phyloP scores from a whole-genome alignment of 2,797 vertebrate species.

The Atherinosoma microstoma region DNA sequence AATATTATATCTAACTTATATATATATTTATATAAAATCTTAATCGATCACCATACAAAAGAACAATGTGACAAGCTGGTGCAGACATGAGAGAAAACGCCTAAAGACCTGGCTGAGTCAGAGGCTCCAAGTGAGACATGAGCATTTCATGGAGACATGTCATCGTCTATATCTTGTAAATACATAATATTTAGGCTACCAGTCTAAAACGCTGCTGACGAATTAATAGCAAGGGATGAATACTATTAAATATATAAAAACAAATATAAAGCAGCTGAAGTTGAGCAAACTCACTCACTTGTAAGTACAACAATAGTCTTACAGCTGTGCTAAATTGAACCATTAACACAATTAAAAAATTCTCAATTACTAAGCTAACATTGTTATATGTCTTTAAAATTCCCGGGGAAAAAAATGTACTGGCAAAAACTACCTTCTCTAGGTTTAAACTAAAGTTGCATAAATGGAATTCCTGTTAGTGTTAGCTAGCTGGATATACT shows the following conservation, averaged over 20 bases:
- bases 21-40: neutral
- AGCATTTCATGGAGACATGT: conserved; percentile 12
- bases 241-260: neutral
- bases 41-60: conserved; percentile 35
- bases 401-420: neutral
- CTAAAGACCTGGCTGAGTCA: conserved; percentile 56
- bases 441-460: neutral
- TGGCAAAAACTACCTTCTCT: neutral
- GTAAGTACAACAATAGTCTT: neutral
- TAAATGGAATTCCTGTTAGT: conserved; percentile 11
- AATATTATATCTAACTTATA: neutral
- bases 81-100: conserved; percentile 50
- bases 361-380: conserved; percentile 8
- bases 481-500: conserved; percentile 24
- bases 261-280: neutral
- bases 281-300: neutral
- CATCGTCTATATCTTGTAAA: conserved; percentile 1
- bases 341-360: neutral
- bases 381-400: neutral
- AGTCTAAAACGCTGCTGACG: neutral
- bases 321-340: conserved; percentile 30
- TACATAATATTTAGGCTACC: neutral
- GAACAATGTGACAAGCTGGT: conserved; percentile 18
- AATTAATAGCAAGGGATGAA: neutral
- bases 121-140: conserved; percentile 36